Evolutionary conservation across 2,888 invertebrate species (phyloP), one percentile per base, ranked within the genome.

Genomic region (Campoletis raptor): DNA sequence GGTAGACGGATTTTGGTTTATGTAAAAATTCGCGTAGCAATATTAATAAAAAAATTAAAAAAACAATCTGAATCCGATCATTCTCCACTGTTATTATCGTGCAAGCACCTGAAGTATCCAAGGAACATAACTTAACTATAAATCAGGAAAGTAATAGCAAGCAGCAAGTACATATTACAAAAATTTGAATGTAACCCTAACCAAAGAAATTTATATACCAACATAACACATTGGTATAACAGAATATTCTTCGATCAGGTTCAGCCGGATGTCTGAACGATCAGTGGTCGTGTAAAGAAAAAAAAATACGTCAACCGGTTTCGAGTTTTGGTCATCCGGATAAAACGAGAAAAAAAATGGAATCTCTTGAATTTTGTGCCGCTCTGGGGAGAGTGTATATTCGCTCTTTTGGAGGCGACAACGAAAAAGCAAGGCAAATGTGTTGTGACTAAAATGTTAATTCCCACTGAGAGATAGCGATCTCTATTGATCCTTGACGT

Each of bases 241-340:
- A 40, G 24, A 69, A 70, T 24, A 48, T 48, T 70, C 64, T 67
- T 67, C 72, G 57, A 67, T 83, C 73, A 67, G 83, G 54, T 79
- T 73, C 78, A 73, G 67, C 77, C 64, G 77, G 70, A 83, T 83
- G 70, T 80, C 61, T 48, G 84, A 64, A 69, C 37, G 40, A 36
- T 4, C 70, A 52, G 69, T 36, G 64, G 21, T 40, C 61, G 42
- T 48, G 67, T 64, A 48, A 66, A 72, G 73, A 72, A 64, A 76
- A 61, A 36, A 73, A 36, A 57, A 70, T 72, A n/a, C 24, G 24
- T 30, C 74, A 52, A 84, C 83, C 83, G 83, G 83, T 80, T 84
- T 79, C n/a, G 18, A 61, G 57, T 84, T 80, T 69, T 42, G 79
- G 30, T 36, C 66, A 42, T 57, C 15, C 18, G 15, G 18, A 30